Conservation (phyloP, 2,113 vertebrate genomes). For the Colius striatus region DNA sequence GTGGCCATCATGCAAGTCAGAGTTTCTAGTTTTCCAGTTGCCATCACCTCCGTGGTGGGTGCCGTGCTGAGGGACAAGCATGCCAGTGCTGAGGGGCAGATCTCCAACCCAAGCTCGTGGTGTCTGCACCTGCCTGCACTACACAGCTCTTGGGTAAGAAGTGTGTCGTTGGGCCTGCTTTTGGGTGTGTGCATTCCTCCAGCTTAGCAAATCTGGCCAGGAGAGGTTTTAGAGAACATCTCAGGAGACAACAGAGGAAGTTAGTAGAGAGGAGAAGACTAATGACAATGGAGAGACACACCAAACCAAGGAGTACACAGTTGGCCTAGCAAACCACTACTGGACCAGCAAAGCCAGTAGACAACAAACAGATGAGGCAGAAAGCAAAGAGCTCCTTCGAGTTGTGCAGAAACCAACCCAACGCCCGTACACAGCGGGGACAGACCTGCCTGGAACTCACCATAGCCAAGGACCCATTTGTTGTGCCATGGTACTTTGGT, state of each 20-base stretch:
- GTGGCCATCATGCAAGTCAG: not conserved
- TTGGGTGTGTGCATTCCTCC: not conserved
- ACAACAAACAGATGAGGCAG: constrained; percentile 51
- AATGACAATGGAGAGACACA: constrained; percentile 60
- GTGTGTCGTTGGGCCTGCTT: not conserved
- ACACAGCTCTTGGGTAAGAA: fast-evolving
- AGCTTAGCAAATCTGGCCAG: constrained; percentile 47
- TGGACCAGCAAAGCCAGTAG: constrained; percentile 50
- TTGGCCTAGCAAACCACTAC: constrained; percentile 25
- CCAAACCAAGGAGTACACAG: constrained; percentile 37
- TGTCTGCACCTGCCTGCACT: not conserved
- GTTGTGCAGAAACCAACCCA: not conserved
- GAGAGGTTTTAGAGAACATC: constrained; percentile 40
- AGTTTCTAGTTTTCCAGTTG: not conserved
- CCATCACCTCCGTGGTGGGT: not conserved
- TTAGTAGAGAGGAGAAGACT: constrained; percentile 47
- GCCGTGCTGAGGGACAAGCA: not conserved
- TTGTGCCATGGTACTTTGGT: not conserved
- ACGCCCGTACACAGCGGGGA: not conserved
- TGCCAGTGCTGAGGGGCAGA: not conserved
- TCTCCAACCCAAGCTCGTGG: not conserved
- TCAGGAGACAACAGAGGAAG: constrained; percentile 37
- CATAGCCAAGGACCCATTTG: not conserved
- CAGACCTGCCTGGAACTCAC: not conserved
- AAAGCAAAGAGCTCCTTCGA: constrained; percentile 43